Percentiles rank a stretch among this genome's conserved stretches.
Evolutionary conservation across 2,888 invertebrate genomes (phyloP).

Genomic region (Scelioninae gen. 2): DNA sequence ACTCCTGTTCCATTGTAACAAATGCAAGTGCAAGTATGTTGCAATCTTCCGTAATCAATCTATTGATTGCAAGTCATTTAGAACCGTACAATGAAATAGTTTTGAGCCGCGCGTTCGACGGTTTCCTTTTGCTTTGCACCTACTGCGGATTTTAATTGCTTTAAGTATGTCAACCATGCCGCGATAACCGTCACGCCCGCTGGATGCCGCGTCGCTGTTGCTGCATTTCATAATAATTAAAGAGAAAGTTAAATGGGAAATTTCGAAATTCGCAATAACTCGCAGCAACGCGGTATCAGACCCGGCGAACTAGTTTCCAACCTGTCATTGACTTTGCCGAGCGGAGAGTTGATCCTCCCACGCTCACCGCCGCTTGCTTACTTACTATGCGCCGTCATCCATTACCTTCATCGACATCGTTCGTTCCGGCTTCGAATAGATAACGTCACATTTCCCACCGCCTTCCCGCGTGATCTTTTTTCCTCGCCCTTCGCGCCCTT

Average conservation of each 20-base stretch:
- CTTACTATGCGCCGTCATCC: constrained; percentile 55
- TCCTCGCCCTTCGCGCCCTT: constrained; percentile 12
- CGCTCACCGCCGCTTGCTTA: constrained; percentile 42
- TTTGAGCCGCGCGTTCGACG: constrained; percentile 40
- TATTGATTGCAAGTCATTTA: background rate
- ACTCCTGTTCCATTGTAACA: no score
- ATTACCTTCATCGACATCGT: constrained; percentile 58
- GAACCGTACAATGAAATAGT: constrained; percentile 28
- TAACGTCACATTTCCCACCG: constrained; percentile 55
- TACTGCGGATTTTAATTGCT: constrained; percentile 47
- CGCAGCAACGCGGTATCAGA: constrained; percentile 45
- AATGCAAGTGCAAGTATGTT: no score
- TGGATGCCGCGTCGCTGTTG: constrained; percentile 43
- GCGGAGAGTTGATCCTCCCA: constrained; percentile 48
- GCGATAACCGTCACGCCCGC: constrained; percentile 46
- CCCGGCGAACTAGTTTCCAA: constrained; percentile 51
- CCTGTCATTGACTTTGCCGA: constrained; percentile 52
- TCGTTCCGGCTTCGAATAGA: constrained; percentile 50
- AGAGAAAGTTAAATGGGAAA: constrained; percentile 56
- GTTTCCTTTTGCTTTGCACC: constrained; percentile 48
- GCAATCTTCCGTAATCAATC: no score
- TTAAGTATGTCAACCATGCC: constrained; percentile 47
- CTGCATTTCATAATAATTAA: constrained; percentile 53
- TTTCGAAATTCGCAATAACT: constrained; percentile 53
- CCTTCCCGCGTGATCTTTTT: constrained; percentile 40